Evolutionary conservation across 1,140 invertebrate species (phyloP), one percentile per base, ranked within the genome.

Genomic region (Trichonephila inaurata): DNA sequence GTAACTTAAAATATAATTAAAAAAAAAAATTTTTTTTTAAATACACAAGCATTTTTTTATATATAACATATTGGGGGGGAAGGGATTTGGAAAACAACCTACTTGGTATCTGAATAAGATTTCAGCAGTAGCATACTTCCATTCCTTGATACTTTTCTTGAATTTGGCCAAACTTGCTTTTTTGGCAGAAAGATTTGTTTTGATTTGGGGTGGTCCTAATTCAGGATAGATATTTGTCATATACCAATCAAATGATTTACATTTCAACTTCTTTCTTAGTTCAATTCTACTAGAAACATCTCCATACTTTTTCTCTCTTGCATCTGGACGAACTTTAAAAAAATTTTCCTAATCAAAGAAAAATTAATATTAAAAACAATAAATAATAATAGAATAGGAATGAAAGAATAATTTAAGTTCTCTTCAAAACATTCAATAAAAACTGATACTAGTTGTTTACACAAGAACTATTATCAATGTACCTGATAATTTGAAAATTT

Each of bases 171-270:
- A 58, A n/a, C 69, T 60, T 33, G 81, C 93, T 69, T 94, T 89
- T 60, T 94, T 94, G 12, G 69, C 87, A 7, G 92, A 93, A 24
- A 90, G 24, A 66, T 94, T 90, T 28, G 60, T 94, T 60, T 90
- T 90, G n/a, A 92, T 64, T 21, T 94, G 90, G 51, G 95, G 94
- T 24, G 94, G 94, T 66, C 97, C 96, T 85, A 98, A 95, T 95
- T 98, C 98, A 0, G 98, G 98, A 95, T 99, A 99, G 8, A 99
- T 97, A 95, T 98, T 98, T 83, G 99, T 97, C 94, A 99, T 96
- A 95, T 99, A 99, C 99, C 99, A 99, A 62, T 97, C 96, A 95
- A 99, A 99, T 90, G 97, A 97, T 94, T 98, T 97, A 95, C 99
- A 99, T 6, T 97, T 96, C 1, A 99, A 96, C 44, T 96, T 95